These are phyloP conservation scores for Ceratoteleas bidentatus DNA, from an alignment of 1,140 invertebrate genomes.

Conservation along the genomic window DNA sequence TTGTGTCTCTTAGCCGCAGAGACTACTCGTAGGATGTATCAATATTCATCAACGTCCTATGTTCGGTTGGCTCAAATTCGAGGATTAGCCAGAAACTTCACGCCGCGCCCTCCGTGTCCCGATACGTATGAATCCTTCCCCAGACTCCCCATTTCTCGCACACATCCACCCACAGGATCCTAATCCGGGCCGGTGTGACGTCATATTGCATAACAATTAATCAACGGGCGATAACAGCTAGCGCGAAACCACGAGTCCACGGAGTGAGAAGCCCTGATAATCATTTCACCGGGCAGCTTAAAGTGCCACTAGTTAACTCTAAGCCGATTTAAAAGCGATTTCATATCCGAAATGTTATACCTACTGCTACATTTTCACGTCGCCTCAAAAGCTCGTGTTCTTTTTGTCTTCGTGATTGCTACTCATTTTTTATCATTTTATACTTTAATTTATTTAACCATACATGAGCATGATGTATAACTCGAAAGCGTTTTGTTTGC, in stretches of 20 bases:
- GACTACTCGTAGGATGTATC: constrained; percentile 71
- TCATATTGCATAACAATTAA: constrained; percentile 83
- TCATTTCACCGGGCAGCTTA: constrained; percentile 82
- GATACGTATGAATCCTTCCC: constrained; percentile 65
- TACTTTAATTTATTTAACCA: constrained; percentile 46
- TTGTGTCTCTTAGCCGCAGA: constrained; percentile 70
- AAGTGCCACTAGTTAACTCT: constrained; percentile 82
- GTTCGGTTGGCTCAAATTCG: constrained; percentile 80
- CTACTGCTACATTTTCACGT: constrained; percentile 66
- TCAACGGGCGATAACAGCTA: constrained; percentile 81
- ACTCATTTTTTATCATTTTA: constrained; percentile 48
- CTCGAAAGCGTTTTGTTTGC: constrained; percentile 9
- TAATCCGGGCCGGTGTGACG: constrained; percentile 78
- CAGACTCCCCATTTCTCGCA: constrained; percentile 47
- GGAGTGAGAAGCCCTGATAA: constrained; percentile 81
- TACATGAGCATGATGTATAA: constrained; percentile 16
- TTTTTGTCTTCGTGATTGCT: constrained; percentile 57
- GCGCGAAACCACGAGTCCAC: constrained; percentile 71
- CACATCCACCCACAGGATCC: constrained; percentile 72
- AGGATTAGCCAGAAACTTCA: constrained; percentile 80
- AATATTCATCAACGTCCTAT: constrained; percentile 82
- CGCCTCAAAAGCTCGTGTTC: constrained; percentile 51
- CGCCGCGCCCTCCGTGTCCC: constrained; percentile 70
- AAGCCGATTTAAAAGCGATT: constrained; percentile 83
- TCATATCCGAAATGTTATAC: constrained; percentile 81